Conservation (phyloP, 2,113 vertebrate genomes). For the Orthonyx spaldingii region DNA sequence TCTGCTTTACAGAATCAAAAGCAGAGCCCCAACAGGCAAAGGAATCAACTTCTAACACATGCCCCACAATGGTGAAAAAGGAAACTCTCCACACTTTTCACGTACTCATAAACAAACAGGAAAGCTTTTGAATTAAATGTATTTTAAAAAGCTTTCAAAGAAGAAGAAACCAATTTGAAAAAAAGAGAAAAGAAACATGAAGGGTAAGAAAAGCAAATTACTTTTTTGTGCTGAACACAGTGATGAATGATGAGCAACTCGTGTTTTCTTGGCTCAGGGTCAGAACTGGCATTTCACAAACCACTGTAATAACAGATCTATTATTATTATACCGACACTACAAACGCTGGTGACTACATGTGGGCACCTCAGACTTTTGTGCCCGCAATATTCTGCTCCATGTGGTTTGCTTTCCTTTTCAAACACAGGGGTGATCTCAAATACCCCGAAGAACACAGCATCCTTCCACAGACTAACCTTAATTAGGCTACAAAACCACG, state of each 20-base stretch:
- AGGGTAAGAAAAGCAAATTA: background rate
- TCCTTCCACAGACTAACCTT: background rate
- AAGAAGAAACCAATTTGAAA: background rate
- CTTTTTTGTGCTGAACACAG: background rate
- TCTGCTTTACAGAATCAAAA: slow-evolving; percentile 1
- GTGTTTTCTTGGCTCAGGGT: background rate
- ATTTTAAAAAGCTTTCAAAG: background rate
- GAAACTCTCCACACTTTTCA: slow-evolving; percentile 8
- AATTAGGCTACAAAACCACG: background rate
- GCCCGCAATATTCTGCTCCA: background rate
- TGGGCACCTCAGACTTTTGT: background rate
- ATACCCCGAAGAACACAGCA: background rate
- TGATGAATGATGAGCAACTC: background rate
- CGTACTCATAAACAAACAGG: background rate
- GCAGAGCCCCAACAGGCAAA: background rate
- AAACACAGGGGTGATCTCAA: background rate
- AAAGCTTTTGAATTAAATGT: background rate
- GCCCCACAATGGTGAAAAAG: background rate
- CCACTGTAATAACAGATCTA: background rate
- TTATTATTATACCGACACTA: background rate
- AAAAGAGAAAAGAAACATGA: background rate
- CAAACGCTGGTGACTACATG: background rate
- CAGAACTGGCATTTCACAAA: background rate
- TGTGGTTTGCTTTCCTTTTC: background rate
- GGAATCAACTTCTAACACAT: slow-evolving; percentile 32